phyloP scores from a whole-genome alignment of 2,113 vertebrate genomes.

The Tragelaphus imberbis region DNA sequence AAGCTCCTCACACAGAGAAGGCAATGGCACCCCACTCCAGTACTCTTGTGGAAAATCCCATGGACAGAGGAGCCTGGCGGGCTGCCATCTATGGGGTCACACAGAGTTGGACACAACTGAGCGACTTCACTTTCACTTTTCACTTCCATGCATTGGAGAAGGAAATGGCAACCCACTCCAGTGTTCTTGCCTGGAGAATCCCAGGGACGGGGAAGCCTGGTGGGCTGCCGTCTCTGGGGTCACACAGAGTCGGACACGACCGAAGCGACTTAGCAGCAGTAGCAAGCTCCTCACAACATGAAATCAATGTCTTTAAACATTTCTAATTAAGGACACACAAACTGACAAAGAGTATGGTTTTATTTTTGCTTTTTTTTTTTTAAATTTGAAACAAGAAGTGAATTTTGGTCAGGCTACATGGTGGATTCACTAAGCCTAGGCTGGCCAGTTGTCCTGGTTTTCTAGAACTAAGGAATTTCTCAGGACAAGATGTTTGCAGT shows the following conservation, averaged over 20 bases:
- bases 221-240: accelerated
- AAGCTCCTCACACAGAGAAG: not conserved
- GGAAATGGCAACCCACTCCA: too few species aligned
- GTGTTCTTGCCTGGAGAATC: too few species aligned
- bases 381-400: not conserved
- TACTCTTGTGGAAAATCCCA: too few species aligned
- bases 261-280: too few species aligned
- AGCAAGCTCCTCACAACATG: not conserved
- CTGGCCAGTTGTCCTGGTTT: not conserved
- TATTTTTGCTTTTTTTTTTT: not conserved
- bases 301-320: not conserved
- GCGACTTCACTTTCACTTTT: too few species aligned
- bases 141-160: too few species aligned
- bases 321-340: not conserved
- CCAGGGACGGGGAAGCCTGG: too few species aligned
- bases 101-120: too few species aligned
- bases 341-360: not conserved
- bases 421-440: not conserved
- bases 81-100: too few species aligned
- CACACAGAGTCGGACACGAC: too few species aligned
- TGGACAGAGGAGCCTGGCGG: too few species aligned
- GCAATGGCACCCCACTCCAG: too few species aligned
- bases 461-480: not conserved
- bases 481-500: not conserved
- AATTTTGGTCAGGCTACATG: not conserved